Percentiles rank a stretch among this genome's conserved stretches.
These are phyloP conservation scores for Arion vulgaris DNA, from an alignment of 1,140 invertebrate species.

Conservation along the genomic window DNA sequence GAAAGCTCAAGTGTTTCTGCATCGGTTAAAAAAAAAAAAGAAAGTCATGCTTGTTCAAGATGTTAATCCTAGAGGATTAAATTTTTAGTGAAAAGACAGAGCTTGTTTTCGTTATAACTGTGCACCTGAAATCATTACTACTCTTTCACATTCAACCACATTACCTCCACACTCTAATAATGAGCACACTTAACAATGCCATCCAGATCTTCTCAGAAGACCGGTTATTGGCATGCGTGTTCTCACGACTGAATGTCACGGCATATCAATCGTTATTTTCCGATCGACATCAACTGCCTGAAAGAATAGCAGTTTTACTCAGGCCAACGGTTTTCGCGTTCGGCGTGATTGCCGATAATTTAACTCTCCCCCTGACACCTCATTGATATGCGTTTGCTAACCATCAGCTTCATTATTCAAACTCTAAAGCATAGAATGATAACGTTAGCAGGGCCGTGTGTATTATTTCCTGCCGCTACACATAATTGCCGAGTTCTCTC, in stretches of 20 bases:
- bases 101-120: too few species aligned
- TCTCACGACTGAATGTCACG: background rate
- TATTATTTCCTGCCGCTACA: too few species aligned
- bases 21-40: too few species aligned
- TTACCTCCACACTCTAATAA: too few species aligned
- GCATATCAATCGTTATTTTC: background rate
- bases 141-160: background rate
- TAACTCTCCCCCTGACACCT: background rate
- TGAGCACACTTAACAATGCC: background rate
- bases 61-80: too few species aligned
- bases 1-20: too few species aligned
- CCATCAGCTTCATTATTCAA: background rate
- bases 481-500: too few species aligned
- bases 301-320: background rate
- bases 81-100: too few species aligned
- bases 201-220: background rate
- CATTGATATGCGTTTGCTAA: background rate
- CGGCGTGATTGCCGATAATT: background rate
- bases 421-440: background rate
- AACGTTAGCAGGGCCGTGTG: background rate
- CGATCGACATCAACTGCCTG: background rate
- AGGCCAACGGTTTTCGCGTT: background rate
- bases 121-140: too few species aligned
- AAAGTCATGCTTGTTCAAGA: too few species aligned
- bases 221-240: background rate